phyloP scores from a whole-genome alignment of 1,140 invertebrate genomes.

The Hyphantria cunea region DNA sequence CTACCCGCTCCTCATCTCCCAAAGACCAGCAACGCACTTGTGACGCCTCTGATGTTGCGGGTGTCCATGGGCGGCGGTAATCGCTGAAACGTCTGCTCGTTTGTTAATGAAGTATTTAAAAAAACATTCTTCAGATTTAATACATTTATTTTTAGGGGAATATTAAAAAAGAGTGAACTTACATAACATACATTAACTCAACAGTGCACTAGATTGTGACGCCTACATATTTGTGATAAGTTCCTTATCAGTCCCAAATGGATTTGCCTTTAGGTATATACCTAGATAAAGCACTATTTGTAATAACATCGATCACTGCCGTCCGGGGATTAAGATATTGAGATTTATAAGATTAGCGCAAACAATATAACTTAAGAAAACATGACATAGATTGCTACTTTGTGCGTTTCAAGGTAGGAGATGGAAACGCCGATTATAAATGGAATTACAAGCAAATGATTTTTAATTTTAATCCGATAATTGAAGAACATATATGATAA shows the following conservation, averaged over 20 bases:
- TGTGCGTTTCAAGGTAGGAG: slow-evolving; percentile 13
- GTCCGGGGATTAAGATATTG: slow-evolving; percentile 59
- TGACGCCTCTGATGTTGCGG: too few relatives aligned
- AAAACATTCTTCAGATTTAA: too few relatives aligned
- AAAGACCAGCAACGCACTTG: too few relatives aligned
- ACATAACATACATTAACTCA: slow-evolving; percentile 17
- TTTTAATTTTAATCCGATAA: slow-evolving; percentile 25
- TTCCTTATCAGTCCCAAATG: slow-evolving; percentile 42
- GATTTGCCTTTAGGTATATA: slow-evolving; percentile 39
- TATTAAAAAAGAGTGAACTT: neutral
- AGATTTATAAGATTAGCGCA: slow-evolving; percentile 53
- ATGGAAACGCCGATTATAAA: slow-evolving; percentile 5
- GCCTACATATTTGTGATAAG: slow-evolving; percentile 37
- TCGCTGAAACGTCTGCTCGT: too few relatives aligned
- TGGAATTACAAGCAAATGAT: slow-evolving; percentile 27
- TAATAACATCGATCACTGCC: slow-evolving; percentile 56
- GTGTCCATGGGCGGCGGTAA: too few relatives aligned
- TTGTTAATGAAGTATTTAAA: too few relatives aligned
- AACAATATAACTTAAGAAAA: slow-evolving; percentile 28
- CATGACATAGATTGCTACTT: slow-evolving; percentile 4
- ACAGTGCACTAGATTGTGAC: slow-evolving; percentile 20
- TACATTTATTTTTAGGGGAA: too few relatives aligned
- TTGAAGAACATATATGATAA: slow-evolving; percentile 14
- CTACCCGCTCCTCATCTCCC: too few relatives aligned
- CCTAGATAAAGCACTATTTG: slow-evolving; percentile 24